Conservation (phyloP, 1,140 invertebrate genomes). For the Paraescarpia echinospica region DNA sequence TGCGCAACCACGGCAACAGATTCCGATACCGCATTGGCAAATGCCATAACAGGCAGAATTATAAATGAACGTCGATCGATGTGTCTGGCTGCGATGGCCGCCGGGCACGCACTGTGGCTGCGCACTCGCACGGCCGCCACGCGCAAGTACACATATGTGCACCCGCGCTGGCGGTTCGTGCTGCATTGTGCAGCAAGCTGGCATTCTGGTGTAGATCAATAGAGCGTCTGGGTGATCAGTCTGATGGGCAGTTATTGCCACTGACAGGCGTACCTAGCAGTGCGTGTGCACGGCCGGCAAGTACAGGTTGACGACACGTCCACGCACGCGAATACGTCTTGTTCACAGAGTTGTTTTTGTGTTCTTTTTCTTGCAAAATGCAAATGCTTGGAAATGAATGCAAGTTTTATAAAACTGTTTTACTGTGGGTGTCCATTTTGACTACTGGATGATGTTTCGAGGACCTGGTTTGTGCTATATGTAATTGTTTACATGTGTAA, state of each 20-base stretch:
- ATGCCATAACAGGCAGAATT: slow-evolving; percentile 5
- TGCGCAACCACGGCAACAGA: not conserved
- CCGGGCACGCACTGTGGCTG: not conserved
- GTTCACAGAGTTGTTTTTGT: not conserved
- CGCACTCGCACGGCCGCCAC: no score
- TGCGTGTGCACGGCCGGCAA: not conserved
- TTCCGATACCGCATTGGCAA: not conserved
- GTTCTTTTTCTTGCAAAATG: not conserved
- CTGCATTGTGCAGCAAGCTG: not conserved
- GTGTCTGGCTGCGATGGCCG: not conserved
- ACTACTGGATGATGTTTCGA: no score
- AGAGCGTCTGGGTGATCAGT: not conserved
- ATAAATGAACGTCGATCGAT: slow-evolving; percentile 5
- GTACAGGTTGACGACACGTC: no score
- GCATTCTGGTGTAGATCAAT: not conserved
- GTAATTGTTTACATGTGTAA: no score
- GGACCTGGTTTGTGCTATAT: not conserved
- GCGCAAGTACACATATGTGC: not conserved
- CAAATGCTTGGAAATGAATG: not conserved
- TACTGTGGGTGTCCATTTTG: no score
- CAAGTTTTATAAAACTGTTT: no score
- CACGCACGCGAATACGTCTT: not conserved
- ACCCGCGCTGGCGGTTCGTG: not conserved
- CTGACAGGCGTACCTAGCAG: not conserved
- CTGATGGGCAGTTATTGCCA: not conserved